Percentiles rank a stretch among this genome's conserved stretches.
Evolutionary conservation across 2,113 vertebrate species (phyloP).

Genomic region (Cinclus mexicanus): DNA sequence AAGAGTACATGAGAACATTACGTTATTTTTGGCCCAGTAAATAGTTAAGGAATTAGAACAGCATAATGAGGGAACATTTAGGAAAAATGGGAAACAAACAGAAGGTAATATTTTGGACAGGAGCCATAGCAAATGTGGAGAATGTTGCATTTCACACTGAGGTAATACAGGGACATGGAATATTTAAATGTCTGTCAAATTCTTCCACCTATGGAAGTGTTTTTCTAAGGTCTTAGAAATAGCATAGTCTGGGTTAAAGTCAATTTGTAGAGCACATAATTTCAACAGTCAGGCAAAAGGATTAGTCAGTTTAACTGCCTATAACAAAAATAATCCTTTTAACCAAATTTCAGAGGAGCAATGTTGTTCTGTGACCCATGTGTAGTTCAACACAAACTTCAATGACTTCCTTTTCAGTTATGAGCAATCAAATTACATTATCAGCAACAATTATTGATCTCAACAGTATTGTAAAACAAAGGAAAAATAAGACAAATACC

Average conservation of each 20-base stretch:
- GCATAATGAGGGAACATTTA: not conserved
- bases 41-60: not conserved
- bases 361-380: not conserved
- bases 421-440: conserved; percentile 52
- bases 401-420: not conserved
- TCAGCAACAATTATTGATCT: conserved; percentile 79
- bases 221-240: not conserved
- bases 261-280: not conserved
- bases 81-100: not conserved
- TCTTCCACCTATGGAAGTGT: not conserved
- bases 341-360: not conserved
- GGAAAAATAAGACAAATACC: not conserved
- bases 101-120: not conserved
- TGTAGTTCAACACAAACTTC: not conserved
- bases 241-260: not conserved
- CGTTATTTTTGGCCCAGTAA: not conserved
- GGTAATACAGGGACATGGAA: not conserved
- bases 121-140: not conserved
- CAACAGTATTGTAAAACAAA: conserved; percentile 39
- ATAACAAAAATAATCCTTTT: not conserved
- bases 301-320: not conserved
- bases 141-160: not conserved
- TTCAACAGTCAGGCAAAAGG: not conserved
- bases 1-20: not conserved
- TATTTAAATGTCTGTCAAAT: not conserved